Evolutionary conservation across 2,888 invertebrate species (phyloP), one percentile per base, ranked within the genome.

Genomic region (Drosophila pullipes): DNA sequence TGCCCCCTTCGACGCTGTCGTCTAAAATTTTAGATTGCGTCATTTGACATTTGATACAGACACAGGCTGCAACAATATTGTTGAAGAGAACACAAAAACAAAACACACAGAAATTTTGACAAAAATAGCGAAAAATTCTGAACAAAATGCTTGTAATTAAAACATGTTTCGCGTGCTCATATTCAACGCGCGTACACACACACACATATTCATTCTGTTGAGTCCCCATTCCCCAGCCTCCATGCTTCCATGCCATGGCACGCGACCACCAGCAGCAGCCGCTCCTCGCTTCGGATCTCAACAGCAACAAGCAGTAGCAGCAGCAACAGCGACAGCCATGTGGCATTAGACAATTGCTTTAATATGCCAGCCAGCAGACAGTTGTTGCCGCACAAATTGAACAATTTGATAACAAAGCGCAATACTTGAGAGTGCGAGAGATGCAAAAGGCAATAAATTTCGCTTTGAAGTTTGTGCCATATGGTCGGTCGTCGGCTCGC

Each of bases 271-370:
- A 79, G 86, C 82, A 82, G 72, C 71, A 39, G n/a, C 55, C 47
- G 47, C 16, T 47, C 4, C 49, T 25, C 59, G 67, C 39, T 35
- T 69, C 35, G 31, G 52, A 22, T 54, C 33, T 55, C 25, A 54
- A 57, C 41, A 47, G n/a, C 58, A 47, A 22, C 22, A 47, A 22
- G 47, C 47, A 47, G 13, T 22, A 44, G 22, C 22, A 47, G 22
- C 44, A 47, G 4, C 47, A 60, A 33, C 41, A 22, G 55, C 57
- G 35, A 41, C 81, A 70, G 83, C 82, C 83, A 83, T 83, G 83
- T 83, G 83, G 82, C 71, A 87, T 86, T 87, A 83, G 85, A 85
- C 85, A 85, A 85, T 86, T 87, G 87, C 87, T 82, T 87, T 82
- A 85, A 85, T 87, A 82, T 87, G 85, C 85, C 83, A 81, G 65